phyloP scores from a whole-genome alignment of 30 jellyfish, hydroid and myxozoan species.

The Euphysa ruthae region DNA sequence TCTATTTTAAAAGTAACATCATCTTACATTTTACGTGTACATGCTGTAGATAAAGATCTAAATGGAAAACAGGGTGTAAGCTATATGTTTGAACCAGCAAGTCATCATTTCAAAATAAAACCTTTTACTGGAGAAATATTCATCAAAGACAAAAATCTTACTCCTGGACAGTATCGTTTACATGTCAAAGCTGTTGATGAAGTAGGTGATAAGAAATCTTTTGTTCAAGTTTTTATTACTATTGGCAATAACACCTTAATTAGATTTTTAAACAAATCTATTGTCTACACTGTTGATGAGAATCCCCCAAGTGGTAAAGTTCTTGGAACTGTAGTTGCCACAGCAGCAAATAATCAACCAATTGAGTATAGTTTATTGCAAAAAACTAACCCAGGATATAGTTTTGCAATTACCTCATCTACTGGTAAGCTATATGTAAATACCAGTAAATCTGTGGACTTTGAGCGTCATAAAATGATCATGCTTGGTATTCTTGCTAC shows the following conservation, averaged over 20 bases:
- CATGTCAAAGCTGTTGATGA: conserved; percentile 66
- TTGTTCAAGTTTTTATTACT: conserved; percentile 47
- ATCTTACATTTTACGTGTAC: conserved; percentile 11
- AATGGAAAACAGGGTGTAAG: conserved; percentile 48
- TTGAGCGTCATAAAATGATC: conserved; percentile 42
- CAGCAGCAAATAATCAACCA: conserved; percentile 29
- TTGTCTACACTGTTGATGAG: conserved; percentile 49
- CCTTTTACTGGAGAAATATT: conserved; percentile 45
- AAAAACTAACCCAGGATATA: conserved; percentile 24
- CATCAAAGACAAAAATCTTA: conserved; percentile 11
- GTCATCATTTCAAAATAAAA: conserved; percentile 35
- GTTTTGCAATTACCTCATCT: conserved; percentile 41
- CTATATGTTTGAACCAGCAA: conserved; percentile 39
- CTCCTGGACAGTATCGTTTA: conserved; percentile 64
- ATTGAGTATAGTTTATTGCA: conserved; percentile 42
- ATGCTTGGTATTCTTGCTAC: conserved; percentile 80
- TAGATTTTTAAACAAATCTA: conserved; percentile 54
- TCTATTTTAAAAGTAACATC: conserved; percentile 28
- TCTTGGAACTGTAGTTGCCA: conserved; percentile 69
- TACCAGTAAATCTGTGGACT: conserved; percentile 70
- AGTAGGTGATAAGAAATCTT: conserved; percentile 10
- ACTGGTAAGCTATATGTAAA: conserved; percentile 67
- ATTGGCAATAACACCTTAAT: conserved; percentile 60
- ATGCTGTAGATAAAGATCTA: conserved; percentile 75
- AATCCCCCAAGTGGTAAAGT: conserved; percentile 35